Percentiles rank a stretch among this genome's conserved stretches.
Conservation (phyloP, 2,113 vertebrate species). For the Struthio camelus region DNA sequence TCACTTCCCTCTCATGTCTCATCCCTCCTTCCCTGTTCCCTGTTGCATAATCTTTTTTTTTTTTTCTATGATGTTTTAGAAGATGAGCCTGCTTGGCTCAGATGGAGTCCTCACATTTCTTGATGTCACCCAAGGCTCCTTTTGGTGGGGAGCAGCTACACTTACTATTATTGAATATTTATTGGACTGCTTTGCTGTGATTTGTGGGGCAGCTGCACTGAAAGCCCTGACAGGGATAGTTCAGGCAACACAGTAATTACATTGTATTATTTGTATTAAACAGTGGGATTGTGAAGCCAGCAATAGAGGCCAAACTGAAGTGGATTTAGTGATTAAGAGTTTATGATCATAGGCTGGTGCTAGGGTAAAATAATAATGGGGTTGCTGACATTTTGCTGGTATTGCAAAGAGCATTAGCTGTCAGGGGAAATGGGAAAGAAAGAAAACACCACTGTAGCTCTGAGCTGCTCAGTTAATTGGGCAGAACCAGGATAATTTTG, state of each 20-base stretch:
- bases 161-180: neutral
- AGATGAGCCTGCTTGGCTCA: neutral
- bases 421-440: neutral
- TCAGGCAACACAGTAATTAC: neutral
- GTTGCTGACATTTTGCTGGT: neutral
- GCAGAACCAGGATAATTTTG: neutral
- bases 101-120: neutral
- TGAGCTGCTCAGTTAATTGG: neutral
- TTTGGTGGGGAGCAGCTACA: neutral
- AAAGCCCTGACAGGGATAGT: neutral
- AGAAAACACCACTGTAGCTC: neutral
- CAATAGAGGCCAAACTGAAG: neutral
- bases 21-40: neutral
- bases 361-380: neutral
- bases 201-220: neutral
- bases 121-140: neutral
- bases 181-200: neutral
- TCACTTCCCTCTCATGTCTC: neutral
- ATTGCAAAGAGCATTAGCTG: neutral
- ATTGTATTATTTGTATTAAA: neutral
- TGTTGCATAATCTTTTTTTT: fast-evolving
- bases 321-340: neutral
- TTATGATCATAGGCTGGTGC: neutral
- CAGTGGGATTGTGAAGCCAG: neutral
- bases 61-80: too few species aligned